Base-by-base conservation (phyloP, 2,797 vertebrate genomes). In the Cyprinella venusta region DNA sequence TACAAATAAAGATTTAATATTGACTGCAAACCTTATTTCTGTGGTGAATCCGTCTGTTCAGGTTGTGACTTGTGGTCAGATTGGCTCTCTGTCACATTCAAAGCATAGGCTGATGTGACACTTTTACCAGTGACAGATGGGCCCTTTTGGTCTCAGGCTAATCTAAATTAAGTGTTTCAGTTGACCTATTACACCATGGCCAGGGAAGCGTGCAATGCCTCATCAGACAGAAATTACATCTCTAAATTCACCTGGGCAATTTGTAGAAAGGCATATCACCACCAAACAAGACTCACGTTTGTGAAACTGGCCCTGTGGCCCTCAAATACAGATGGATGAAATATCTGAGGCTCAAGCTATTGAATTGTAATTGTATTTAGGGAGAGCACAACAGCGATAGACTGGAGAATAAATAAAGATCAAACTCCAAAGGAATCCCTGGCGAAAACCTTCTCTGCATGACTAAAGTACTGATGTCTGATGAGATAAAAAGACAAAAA, bases 101-200 rank as follows among this genome's bases (percentile, higher is more conserved):
- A 87, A 90, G 87, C 80, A 75, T 86, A 24, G 24, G 65, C 64
- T 74, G 54, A 65, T 2, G 67, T 88, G 90, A 93, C 91, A 90
- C 87, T 87, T 92, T 91, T 86, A 92, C 90, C 87, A 91, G 90
- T 86, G 90, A 88, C 86, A 89, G 88, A 88, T 67, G 52, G 80
- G 86, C 83, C 86, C 85, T 88, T 90, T 80, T 33, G 77, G 87
- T 86, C 88, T 88, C 80, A 91, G 90, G 84, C 91, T 88, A 84
- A 91, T 92, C 91, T 87, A 90, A 88, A 91, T 93, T 90, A 92
- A 90, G 48, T 83, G 84, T 90, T 92, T 91, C 84, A 48, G 86
- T 88, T 93, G 92, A 93, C 92, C 94, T 90, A 86, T 89, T 90
- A 90, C 89, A 86, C 88, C 83, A 71, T 84, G 81, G 10, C 6